Evolutionary conservation across 2,888 invertebrate genomes (phyloP).

Genomic region (Cyrtodaria siliqua): DNA sequence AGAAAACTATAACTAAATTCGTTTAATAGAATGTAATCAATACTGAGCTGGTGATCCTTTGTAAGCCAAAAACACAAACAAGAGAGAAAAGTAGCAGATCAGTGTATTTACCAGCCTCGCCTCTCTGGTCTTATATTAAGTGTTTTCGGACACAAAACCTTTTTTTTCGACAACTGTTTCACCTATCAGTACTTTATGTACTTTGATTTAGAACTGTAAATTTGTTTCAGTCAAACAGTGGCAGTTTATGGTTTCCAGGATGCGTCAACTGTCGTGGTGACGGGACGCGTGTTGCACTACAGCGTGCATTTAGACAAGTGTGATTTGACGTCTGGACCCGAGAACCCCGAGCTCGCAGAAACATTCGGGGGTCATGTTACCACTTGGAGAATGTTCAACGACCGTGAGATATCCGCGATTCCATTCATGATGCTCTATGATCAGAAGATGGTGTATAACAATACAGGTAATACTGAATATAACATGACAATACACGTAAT

Average conservation of each 20-base stretch:
- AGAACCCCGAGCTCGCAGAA: conserved; percentile 22
- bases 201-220: too few species aligned
- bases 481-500: too few species aligned
- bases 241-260: conserved; percentile 51
- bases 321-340: conserved; percentile 15
- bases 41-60: too few species aligned
- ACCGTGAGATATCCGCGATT: conserved; percentile 30
- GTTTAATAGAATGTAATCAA: too few species aligned
- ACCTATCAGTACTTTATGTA: too few species aligned
- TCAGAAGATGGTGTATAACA: conserved; percentile 42
- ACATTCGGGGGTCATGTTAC: conserved; percentile 52
- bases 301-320: conserved; percentile 32
- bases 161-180: too few species aligned
- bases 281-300: conserved; percentile 50
- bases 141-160: too few species aligned
- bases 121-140: too few species aligned
- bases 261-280: conserved; percentile 9
- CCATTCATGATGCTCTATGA: conserved; percentile 50
- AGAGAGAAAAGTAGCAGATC: too few species aligned
- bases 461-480: conserved; percentile 43
- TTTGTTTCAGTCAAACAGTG: background rate
- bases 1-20: too few species aligned
- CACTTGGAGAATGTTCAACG: conserved; percentile 50
- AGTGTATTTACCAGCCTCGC: too few species aligned
- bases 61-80: too few species aligned